A percentile compares a stretch with the other conserved stretches of the same genome.
phyloP scores from a whole-genome alignment of 1,140 invertebrate species.

The Sogatella furcifera region DNA sequence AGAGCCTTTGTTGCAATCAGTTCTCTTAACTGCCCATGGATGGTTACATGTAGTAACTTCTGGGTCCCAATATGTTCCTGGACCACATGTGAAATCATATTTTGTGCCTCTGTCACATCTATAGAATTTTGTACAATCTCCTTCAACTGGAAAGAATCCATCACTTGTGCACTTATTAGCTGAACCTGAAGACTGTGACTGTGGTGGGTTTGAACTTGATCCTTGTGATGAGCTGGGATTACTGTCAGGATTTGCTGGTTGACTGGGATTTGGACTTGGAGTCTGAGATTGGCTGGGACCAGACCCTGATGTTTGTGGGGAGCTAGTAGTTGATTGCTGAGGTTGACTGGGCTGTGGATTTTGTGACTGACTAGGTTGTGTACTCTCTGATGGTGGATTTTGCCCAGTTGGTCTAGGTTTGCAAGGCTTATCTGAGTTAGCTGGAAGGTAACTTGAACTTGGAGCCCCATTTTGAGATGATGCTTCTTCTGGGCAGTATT shows the following conservation, averaged over 20 bases:
- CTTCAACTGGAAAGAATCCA: constrained; percentile 41
- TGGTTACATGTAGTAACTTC: constrained; percentile 38
- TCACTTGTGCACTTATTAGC: constrained; percentile 35
- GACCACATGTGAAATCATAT: constrained; percentile 34
- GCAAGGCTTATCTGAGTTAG: too few species aligned
- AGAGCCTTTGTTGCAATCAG: constrained; percentile 15
- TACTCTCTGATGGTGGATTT: background rate
- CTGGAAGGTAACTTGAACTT: background rate
- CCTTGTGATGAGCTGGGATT: background rate
- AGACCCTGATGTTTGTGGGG: constrained; percentile 10
- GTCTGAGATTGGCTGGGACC: background rate
- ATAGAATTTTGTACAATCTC: constrained; percentile 35
- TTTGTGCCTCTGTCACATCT: constrained; percentile 33
- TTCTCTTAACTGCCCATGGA: constrained; percentile 30
- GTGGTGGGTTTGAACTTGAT: background rate
- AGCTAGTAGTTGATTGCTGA: background rate
- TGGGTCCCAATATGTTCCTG: constrained; percentile 37
- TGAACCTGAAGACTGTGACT: background rate
- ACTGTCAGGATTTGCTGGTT: background rate
- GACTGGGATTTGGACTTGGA: background rate
- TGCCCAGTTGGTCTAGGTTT: background rate
- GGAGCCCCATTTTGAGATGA: background rate
- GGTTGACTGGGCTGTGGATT: background rate
- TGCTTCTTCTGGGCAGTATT: background rate
- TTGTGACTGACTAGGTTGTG: background rate